phyloP scores from a whole-genome alignment of 2,797 vertebrate species.

The Synaphobranchus kaupii region DNA sequence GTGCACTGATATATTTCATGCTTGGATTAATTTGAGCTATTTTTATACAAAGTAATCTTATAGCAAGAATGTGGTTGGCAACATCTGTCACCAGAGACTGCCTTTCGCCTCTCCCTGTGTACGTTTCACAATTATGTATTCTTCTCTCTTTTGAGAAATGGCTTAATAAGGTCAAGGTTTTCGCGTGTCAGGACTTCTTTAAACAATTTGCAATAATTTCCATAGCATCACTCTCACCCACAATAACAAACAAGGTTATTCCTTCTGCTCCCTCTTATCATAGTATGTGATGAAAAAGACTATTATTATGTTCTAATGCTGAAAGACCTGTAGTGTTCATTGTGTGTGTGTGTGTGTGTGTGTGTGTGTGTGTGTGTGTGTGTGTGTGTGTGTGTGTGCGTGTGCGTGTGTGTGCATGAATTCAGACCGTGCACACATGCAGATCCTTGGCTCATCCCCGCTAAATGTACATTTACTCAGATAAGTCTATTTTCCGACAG shows the following conservation, averaged over 20 bases:
- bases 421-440: neutral
- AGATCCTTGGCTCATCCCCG: neutral
- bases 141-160: slow-evolving; percentile 61
- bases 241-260: slow-evolving; percentile 78
- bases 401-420: neutral
- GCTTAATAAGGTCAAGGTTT: slow-evolving; percentile 70
- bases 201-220: slow-evolving; percentile 82
- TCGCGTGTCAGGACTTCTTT: slow-evolving; percentile 72
- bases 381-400: too few species aligned
- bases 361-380: neutral
- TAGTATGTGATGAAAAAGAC: slow-evolving; percentile 46
- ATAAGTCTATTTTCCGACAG: neutral
- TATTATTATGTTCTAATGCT: slow-evolving; percentile 39
- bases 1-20: slow-evolving; percentile 43
- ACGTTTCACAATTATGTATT: slow-evolving; percentile 63
- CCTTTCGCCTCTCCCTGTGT: slow-evolving; percentile 58
- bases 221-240: slow-evolving; percentile 73
- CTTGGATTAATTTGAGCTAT: slow-evolving; percentile 48
- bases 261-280: slow-evolving; percentile 53
- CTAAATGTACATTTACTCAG: neutral
- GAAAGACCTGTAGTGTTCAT: slow-evolving; percentile 40
- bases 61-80: slow-evolving; percentile 45
- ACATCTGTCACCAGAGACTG: slow-evolving; percentile 45
- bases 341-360: slow-evolving; percentile 5
- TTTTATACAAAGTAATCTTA: slow-evolving; percentile 46